phyloP scores from a whole-genome alignment of 2,113 vertebrate species.

The Lathamus discolor region DNA sequence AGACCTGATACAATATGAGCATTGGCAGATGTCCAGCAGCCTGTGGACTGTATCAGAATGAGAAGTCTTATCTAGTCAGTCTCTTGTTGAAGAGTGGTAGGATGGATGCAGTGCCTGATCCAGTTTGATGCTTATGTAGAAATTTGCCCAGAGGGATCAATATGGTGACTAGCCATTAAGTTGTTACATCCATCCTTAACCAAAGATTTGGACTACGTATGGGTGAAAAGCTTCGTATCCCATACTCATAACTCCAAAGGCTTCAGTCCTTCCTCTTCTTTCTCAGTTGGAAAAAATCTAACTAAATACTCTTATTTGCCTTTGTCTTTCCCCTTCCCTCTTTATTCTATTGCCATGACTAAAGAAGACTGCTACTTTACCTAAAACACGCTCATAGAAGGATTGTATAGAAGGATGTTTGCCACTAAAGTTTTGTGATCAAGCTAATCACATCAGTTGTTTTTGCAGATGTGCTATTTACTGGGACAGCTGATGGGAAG shows the following conservation, averaged over 20 bases:
- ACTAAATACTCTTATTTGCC: not conserved
- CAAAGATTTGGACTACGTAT: not conserved
- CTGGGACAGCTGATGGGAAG: conserved; percentile 92
- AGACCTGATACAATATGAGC: not conserved
- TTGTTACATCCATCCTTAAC: not conserved
- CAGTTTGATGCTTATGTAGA: not conserved
- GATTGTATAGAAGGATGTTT: not conserved
- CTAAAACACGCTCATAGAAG: not conserved
- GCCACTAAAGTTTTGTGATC: not conserved
- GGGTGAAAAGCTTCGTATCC: not conserved
- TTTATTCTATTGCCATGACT: not conserved
- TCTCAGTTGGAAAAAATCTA: not conserved
- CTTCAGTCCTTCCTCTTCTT: not conserved
- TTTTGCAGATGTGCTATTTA: conserved; percentile 86
- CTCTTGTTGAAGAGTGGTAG: not conserved
- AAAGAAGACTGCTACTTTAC: not conserved
- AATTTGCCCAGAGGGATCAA: not conserved
- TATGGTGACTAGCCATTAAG: not conserved
- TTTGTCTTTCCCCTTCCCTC: not conserved
- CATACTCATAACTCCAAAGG: not conserved
- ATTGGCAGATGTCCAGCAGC: not conserved
- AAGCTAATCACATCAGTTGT: not conserved
- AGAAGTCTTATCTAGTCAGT: not conserved
- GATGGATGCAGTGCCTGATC: not conserved
- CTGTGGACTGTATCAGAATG: not conserved